Evolutionary conservation across 2,113 vertebrate genomes (phyloP).

Genomic region (Orientallactaga bullata): DNA sequence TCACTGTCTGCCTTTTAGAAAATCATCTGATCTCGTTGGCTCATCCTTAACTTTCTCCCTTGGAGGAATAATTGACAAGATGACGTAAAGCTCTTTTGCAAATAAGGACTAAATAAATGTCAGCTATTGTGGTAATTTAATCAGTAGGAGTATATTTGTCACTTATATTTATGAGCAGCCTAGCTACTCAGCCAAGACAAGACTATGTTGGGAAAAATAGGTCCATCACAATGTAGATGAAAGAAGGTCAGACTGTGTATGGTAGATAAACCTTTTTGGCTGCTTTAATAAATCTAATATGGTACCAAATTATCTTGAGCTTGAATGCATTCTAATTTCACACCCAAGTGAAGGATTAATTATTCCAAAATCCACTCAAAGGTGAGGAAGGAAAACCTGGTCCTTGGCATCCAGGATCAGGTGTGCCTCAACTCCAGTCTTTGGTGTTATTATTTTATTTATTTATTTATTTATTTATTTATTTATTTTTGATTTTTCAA

Average conservation of each 20-base stretch:
- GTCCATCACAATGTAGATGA: background rate
- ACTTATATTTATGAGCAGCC: constrained; percentile 36
- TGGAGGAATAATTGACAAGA: constrained; percentile 5
- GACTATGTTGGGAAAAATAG: background rate
- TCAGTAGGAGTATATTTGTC: constrained; percentile 32
- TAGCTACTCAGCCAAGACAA: constrained; percentile 1
- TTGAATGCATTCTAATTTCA: background rate
- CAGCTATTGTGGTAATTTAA: constrained; percentile 46
- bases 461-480: too few species aligned
- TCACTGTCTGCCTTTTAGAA: background rate
- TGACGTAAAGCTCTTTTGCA: constrained; percentile 45
- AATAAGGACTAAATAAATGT: constrained; percentile 57
- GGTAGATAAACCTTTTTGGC: background rate
- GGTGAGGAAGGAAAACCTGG: background rate
- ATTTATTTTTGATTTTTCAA: too few species aligned
- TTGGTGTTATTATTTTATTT: background rate
- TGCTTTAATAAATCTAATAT: background rate
- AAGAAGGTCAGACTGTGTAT: background rate
- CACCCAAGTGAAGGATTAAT: background rate
- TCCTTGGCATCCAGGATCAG: background rate
- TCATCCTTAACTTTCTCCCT: background rate
- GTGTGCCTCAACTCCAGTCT: background rate
- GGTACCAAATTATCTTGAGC: background rate
- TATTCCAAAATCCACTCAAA: background rate
- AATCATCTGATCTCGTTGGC: background rate